A percentile compares a stretch with the other conserved stretches of the same genome.
Evolutionary conservation across 2,888 invertebrate genomes (phyloP).

Genomic region (Drosophila kambysellisi): DNA sequence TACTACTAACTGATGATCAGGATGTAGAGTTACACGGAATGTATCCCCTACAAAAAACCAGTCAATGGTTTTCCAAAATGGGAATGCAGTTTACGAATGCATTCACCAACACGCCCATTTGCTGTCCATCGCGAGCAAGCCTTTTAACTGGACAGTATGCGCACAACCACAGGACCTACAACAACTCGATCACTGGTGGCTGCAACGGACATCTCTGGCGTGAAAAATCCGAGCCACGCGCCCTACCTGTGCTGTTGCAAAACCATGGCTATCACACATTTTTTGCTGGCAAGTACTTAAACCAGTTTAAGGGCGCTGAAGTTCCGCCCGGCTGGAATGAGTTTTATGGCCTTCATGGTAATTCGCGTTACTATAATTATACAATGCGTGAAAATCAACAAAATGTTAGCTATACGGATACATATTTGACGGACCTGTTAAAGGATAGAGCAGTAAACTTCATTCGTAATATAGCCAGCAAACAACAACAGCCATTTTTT

Average conservation of each 20-base stretch:
- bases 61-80: slow-evolving; percentile 87
- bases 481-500: slow-evolving; percentile 87
- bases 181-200: slow-evolving; percentile 92
- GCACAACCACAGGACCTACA: slow-evolving; percentile 92
- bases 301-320: slow-evolving; percentile 89
- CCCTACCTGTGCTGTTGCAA: slow-evolving; percentile 90
- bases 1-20: slow-evolving; percentile 92
- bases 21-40: slow-evolving; percentile 92
- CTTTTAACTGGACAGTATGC: slow-evolving; percentile 93
- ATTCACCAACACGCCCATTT: slow-evolving; percentile 93
- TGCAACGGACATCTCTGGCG: slow-evolving; percentile 91
- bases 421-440: slow-evolving; percentile 94
- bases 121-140: slow-evolving; percentile 96
- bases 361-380: slow-evolving; percentile 97
- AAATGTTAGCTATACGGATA: slow-evolving; percentile 87
- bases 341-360: slow-evolving; percentile 95
- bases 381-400: slow-evolving; percentile 93
- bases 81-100: slow-evolving; percentile 91
- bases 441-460: slow-evolving; percentile 83
- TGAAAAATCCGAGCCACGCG: slow-evolving; percentile 87
- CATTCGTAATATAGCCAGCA: slow-evolving; percentile 28
- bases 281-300: slow-evolving; percentile 97
- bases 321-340: slow-evolving; percentile 94
- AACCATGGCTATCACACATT: slow-evolving; percentile 91
- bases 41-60: slow-evolving; percentile 89